phyloP scores from a whole-genome alignment of 2,113 vertebrate genomes.

The Forbesichthys papilliferus region DNA sequence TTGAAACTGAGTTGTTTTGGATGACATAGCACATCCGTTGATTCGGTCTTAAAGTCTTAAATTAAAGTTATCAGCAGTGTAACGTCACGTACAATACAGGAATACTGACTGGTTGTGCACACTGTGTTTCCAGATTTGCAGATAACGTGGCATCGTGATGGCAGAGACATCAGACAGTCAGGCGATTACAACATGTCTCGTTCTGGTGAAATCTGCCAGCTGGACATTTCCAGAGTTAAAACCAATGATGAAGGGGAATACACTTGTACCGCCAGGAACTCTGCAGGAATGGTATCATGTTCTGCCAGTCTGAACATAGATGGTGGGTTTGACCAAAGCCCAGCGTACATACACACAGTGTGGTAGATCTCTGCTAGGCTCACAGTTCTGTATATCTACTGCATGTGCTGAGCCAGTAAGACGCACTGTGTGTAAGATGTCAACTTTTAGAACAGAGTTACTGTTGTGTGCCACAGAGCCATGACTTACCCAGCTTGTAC shows the following conservation, averaged over 20 bases:
- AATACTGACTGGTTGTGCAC: neutral
- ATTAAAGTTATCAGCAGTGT: neutral
- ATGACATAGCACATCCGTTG: no score
- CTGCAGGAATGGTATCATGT: conserved; percentile 89
- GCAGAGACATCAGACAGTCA: conserved; percentile 87
- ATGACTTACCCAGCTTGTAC: neutral
- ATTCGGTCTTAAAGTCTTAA: neutral
- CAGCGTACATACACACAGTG: neutral
- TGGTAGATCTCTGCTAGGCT: neutral
- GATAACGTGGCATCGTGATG: conserved; percentile 87
- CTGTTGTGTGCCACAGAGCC: neutral
- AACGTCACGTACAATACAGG: neutral
- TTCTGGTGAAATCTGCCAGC: conserved; percentile 85
- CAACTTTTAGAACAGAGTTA: neutral
- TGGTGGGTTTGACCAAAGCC: conserved; percentile 72
- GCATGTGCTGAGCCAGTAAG: conserved; percentile 18
- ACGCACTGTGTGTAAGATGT: neutral
- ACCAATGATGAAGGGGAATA: conserved; percentile 85
- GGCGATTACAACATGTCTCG: conserved; percentile 89
- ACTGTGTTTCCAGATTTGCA: conserved; percentile 81
- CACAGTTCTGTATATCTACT: neutral
- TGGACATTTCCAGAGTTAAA: conserved; percentile 87
- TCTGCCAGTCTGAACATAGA: conserved; percentile 84
- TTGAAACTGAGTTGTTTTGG: neutral
- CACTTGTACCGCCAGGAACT: conserved; percentile 88